A percentile compares a stretch with the other conserved stretches of the same genome.
These are phyloP conservation scores for Ciconia boyciana DNA, from an alignment of 2,113 vertebrate genomes.

Conservation along the genomic window DNA sequence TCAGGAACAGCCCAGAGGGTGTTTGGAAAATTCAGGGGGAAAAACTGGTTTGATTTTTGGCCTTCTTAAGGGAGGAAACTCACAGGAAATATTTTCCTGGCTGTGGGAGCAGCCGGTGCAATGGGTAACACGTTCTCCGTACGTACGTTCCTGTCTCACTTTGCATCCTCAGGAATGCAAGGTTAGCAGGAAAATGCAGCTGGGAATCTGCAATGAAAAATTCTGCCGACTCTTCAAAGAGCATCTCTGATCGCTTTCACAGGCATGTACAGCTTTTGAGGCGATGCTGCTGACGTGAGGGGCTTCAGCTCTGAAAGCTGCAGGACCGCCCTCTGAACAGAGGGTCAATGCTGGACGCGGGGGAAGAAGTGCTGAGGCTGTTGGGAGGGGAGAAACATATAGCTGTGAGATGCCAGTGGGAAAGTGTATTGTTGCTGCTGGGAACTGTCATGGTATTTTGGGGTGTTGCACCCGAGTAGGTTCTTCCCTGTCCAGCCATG, in stretches of 20 bases:
- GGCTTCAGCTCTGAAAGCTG: background rate
- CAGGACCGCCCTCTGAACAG: background rate
- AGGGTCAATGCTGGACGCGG: background rate
- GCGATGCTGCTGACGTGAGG: background rate
- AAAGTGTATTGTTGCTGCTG: background rate
- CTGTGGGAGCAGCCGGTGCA: conserved; percentile 1
- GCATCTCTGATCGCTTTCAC: conserved; percentile 40
- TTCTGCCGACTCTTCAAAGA: conserved; percentile 56
- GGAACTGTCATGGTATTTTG: background rate
- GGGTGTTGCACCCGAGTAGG: background rate
- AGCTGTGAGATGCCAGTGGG: background rate
- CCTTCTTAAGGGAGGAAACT: conserved; percentile 30
- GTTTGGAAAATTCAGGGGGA: conserved; percentile 23
- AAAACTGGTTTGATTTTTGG: conserved; percentile 39
- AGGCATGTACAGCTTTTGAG: background rate
- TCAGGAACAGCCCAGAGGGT: background rate
- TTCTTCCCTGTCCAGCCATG: background rate
- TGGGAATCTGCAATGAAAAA: conserved; percentile 30
- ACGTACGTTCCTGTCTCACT: background rate
- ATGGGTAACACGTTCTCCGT: conserved; percentile 1
- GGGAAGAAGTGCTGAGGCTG: background rate
- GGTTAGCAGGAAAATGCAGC: conserved; percentile 59
- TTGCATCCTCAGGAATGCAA: conserved; percentile 53
- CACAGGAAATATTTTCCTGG: conserved; percentile 61
- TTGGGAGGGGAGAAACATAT: background rate